Evolutionary conservation across 2,797 vertebrate species (phyloP).

Genomic region (Anguilla anguilla): DNA sequence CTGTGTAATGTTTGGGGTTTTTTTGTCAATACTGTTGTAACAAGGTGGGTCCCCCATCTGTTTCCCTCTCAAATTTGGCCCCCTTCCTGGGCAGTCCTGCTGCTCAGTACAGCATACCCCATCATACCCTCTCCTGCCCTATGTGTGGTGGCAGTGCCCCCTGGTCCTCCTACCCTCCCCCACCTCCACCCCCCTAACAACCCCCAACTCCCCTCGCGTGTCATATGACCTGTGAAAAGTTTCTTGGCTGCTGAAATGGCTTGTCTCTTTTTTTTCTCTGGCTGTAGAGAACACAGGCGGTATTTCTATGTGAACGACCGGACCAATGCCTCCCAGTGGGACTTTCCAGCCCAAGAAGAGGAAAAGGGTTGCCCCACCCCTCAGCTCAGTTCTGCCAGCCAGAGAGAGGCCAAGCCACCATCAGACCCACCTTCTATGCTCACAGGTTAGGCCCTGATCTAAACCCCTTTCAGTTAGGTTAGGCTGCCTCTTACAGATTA

Average conservation of each 20-base stretch:
- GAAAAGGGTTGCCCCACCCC: conserved; percentile 68
- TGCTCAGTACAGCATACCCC: conserved; percentile 61
- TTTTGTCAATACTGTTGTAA: conserved; percentile 56
- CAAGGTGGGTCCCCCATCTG: conserved; percentile 78
- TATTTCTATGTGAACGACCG: conserved; percentile 99
- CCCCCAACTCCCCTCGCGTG: conserved; percentile 58
- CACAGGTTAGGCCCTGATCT: conserved; percentile 38
- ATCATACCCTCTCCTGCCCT: conserved; percentile 24
- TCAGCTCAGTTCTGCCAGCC: conserved; percentile 70
- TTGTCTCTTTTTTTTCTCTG: conserved; percentile 94
- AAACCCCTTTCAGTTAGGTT: background rate
- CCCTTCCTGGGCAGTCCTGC: conserved; percentile 61
- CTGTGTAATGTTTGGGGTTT: conserved; percentile 29
- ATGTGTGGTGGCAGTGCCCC: conserved; percentile 56
- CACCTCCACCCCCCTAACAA: conserved; percentile 56
- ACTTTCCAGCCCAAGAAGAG: conserved; percentile 91
- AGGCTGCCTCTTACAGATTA: background rate
- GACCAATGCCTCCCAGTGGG: conserved; percentile 94
- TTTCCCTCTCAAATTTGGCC: conserved; percentile 64
- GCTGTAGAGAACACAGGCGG: conserved; percentile 98
- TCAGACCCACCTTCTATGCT: conserved; percentile 33
- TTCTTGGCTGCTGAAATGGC: conserved; percentile 64
- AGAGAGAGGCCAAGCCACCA: conserved; percentile 61
- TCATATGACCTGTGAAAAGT: conserved; percentile 58
- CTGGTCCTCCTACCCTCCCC: conserved; percentile 45